Evolutionary conservation across 2,888 invertebrate genomes (phyloP), one percentile per base, ranked within the genome.

Genomic region (Ceratothoa steindachneri): DNA sequence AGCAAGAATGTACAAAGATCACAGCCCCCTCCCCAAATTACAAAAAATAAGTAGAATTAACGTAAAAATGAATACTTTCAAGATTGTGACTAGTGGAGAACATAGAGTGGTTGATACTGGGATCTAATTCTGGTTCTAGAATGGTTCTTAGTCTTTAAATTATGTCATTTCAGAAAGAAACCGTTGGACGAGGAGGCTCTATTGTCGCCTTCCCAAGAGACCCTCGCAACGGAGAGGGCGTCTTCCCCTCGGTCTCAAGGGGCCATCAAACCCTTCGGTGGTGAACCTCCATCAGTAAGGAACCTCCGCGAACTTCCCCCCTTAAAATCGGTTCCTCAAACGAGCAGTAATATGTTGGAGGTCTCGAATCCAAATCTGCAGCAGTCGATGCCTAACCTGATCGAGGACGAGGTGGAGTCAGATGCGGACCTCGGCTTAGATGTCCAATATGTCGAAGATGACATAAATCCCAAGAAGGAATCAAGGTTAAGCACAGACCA

Each of bases 321-420:
- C 65, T 3, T 19, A 65, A 12, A 15, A 51, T 15, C 12, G 51
- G 51, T 51, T 51, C 12, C 22, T 24, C 19, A n/a, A 19, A 24
- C 7, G 19, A 12, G 9, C 27, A 51, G 4, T 3, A 12, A 5
- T 1, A 31, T 24, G 1, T 24, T 19, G n/a, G 60, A 22, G 24
- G 53, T 27, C 9, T 29, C 66, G 12, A 30, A 70, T 41, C 28
- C 72, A 3, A 24, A 1, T 9, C 69, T 68, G 9, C 9, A 22
- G 15, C 66, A 22, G 12, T 30, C 73, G 5, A 73, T 77, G 9
- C 77, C 77, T n/a, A 77, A 73, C 65, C n/a, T 27, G 27, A 19
- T 71, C n/a, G 78, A 78, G 27, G 77, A 77, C 19, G 78, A 75
- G 41, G 64, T 64, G 9, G 78, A 78, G 19, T 74, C 74, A 12